These are phyloP conservation scores for Plemyria rubiginata DNA, from an alignment of 2,888 invertebrate species.

Conservation along the genomic window DNA sequence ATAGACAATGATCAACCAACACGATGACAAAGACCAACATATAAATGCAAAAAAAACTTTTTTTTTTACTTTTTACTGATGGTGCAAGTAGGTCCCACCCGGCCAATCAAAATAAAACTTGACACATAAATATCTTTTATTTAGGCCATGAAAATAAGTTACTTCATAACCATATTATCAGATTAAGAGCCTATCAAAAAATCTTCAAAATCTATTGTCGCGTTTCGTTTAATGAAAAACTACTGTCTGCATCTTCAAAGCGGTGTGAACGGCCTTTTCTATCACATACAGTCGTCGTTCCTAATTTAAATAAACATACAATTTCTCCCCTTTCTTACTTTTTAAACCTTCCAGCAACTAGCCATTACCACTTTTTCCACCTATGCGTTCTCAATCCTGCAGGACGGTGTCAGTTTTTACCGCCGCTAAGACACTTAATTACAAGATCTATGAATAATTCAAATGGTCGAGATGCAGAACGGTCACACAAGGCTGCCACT, in stretches of 20 bases:
- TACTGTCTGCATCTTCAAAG: background rate
- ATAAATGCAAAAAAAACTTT: too few relatives aligned
- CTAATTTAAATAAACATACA: slow-evolving; percentile 27
- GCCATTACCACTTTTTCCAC: slow-evolving; percentile 23
- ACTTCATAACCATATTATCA: too few relatives aligned
- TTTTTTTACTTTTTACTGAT: too few relatives aligned
- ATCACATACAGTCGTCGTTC: slow-evolving; percentile 12
- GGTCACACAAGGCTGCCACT: slow-evolving; percentile 76
- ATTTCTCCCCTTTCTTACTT: slow-evolving; percentile 28
- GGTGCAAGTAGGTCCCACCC: too few relatives aligned
- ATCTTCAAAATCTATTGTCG: too few relatives aligned
- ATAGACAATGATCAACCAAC: too few relatives aligned
- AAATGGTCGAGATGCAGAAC: slow-evolving; percentile 70
- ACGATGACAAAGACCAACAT: too few relatives aligned
- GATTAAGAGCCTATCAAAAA: too few relatives aligned
- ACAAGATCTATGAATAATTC: slow-evolving; percentile 73
- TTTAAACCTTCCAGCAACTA: slow-evolving; percentile 19
- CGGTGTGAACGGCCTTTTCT: background rate
- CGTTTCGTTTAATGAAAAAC: too few relatives aligned
- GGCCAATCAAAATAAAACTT: too few relatives aligned
- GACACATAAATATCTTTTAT: too few relatives aligned
- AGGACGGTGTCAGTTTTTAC: slow-evolving; percentile 44
- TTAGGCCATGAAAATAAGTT: too few relatives aligned
- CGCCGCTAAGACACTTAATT: slow-evolving; percentile 41
- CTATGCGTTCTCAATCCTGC: slow-evolving; percentile 34